Conservation (phyloP, 2,113 vertebrate genomes). For the Pseudopipra pipra region DNA sequence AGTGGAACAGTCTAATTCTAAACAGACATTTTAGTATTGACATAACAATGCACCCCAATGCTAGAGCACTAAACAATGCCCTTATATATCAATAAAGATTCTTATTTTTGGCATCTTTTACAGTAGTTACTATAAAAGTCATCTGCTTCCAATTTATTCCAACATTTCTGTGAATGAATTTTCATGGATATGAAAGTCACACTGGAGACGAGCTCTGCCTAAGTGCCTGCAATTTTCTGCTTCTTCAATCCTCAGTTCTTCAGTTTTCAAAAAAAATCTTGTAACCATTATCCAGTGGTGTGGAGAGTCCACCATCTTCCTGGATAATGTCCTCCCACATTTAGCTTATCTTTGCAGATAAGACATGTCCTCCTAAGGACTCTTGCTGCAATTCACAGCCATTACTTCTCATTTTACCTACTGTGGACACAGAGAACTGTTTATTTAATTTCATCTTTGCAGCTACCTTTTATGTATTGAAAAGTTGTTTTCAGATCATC, state of each 20-base stretch:
- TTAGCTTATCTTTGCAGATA: not conserved
- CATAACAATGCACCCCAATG: not conserved
- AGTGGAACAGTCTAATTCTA: not conserved
- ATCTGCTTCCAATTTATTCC: not conserved
- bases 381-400: not conserved
- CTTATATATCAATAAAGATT: not conserved
- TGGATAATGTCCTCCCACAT: not conserved
- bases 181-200: not conserved
- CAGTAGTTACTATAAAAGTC: not conserved
- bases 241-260: not conserved
- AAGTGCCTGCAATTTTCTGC: not conserved
- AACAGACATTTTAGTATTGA: not conserved
- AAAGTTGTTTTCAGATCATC: conserved; percentile 38
- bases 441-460: not conserved
- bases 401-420: not conserved
- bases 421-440: not conserved
- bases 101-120: not conserved
- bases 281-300: not conserved
- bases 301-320: not conserved
- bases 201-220: not conserved
- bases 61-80: not conserved
- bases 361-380: not conserved
- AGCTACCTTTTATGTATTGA: not conserved
- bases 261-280: not conserved
- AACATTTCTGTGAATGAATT: not conserved